phyloP scores from a whole-genome alignment of 2,888 invertebrate species.

The Hydroisotoma schaefferi region DNA sequence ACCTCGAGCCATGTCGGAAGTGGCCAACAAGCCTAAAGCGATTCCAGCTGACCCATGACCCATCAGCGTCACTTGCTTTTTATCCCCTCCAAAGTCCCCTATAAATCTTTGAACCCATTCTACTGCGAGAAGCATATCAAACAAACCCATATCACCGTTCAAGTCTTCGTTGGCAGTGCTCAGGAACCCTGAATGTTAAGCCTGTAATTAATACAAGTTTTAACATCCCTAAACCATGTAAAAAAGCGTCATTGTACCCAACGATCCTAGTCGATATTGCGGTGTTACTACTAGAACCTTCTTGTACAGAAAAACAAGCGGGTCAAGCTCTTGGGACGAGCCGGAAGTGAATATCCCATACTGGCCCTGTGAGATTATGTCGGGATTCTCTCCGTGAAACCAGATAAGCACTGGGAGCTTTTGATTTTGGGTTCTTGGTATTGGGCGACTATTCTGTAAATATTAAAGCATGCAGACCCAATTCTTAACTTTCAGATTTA shows the following conservation, averaged over 20 bases:
- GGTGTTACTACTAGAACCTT: constrained; percentile 39
- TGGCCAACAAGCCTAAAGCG: constrained; percentile 39
- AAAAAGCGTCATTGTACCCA: constrained; percentile 24
- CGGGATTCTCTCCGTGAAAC: constrained; percentile 43
- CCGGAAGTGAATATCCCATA: constrained; percentile 32
- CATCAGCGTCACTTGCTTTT: constrained; percentile 40
- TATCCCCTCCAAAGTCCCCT: constrained; percentile 35
- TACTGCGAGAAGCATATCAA: constrained; percentile 36
- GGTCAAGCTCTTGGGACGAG: constrained; percentile 30
- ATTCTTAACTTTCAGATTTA: not conserved
- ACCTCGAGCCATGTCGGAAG: constrained; percentile 37
- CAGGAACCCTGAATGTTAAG: constrained; percentile 28
- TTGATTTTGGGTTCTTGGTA: not conserved
- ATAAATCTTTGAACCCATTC: constrained; percentile 43
- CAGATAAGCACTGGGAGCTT: constrained; percentile 44
- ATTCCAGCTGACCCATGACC: constrained; percentile 43
- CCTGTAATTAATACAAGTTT: constrained; percentile 2
- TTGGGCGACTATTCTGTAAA: no score
- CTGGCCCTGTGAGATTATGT: constrained; percentile 19
- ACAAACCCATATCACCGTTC: constrained; percentile 40
- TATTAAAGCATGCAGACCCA: no score
- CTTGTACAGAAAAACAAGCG: constrained; percentile 36
- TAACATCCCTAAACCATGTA: not conserved
- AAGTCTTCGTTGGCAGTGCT: constrained; percentile 37
- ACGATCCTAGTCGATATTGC: constrained; percentile 43